Evolutionary conservation across 2,113 vertebrate genomes (phyloP), one percentile per base, ranked within the genome.

Genomic region (Myotis lucifugus): DNA sequence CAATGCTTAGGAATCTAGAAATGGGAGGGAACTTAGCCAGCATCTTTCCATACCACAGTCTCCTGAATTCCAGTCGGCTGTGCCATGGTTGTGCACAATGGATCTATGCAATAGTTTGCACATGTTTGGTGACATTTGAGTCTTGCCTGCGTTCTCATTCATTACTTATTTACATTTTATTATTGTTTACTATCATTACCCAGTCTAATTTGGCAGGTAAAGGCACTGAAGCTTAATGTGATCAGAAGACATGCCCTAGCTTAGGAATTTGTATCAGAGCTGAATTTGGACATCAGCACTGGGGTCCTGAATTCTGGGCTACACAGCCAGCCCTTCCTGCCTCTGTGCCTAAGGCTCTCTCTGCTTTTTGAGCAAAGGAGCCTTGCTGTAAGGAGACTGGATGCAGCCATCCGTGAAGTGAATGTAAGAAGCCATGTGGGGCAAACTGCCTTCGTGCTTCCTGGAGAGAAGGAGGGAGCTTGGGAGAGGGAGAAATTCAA

Each of bases 371-470:
- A 52, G 48, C 59, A 61, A 70, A 93, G 14, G 14, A 93, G 61
- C 37, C 3, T 3, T 3, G 19, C 59, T 88, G 42, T 73, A 56
- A 87, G 61, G 59, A 85, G 52, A 52, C 29, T 52, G 92, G 0
- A 72, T 95, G 96, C 81, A 97, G 77, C 61, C 27, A 67, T 89
- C 15, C 12, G 9, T 92, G 95, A 92, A 59, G 61, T 10, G 78
- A 92, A 95, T 90, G 66, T 64, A 56, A 93, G 87, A 77, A 67
- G 81, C n/a, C 56, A 29, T 8, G 8, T 54, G 56, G 19, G 87
- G 7, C 10, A 32, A 69, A 64, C 14, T 50, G 77, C 21, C 1
- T 18, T 37, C 11, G 27, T 8, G 61, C 29, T 81, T 90, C 46
- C 27, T 27, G 50, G 42, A 54, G 9, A 87, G 90, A 37, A 77